A percentile compares a stretch with the other conserved stretches of the same genome.
phyloP scores from a whole-genome alignment of 2,113 vertebrate species.

The Megalops atlanticus region DNA sequence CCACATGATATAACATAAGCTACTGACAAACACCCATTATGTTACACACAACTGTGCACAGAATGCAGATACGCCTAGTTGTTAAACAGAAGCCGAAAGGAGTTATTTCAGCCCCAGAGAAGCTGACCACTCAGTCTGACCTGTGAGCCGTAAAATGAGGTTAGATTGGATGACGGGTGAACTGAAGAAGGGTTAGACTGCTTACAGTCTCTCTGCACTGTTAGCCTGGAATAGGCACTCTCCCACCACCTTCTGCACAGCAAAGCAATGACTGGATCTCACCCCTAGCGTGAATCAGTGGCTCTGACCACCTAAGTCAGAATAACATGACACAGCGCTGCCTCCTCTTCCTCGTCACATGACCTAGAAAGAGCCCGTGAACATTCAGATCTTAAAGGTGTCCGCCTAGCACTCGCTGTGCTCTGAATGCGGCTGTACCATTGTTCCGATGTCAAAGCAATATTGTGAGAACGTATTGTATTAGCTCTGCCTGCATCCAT shows the following conservation, averaged over 20 bases:
- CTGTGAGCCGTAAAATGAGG: too few relatives aligned
- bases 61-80: too few relatives aligned
- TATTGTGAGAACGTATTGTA: neutral
- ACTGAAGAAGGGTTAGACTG: neutral
- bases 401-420: neutral
- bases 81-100: too few relatives aligned
- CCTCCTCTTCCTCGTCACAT: constrained; percentile 69
- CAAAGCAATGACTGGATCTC: constrained; percentile 50
- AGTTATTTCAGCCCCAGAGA: too few relatives aligned
- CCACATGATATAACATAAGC: too few relatives aligned
- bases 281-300: constrained; percentile 54
- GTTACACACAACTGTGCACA: too few relatives aligned
- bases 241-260: too few relatives aligned
- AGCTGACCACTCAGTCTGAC: too few relatives aligned
- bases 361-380: constrained; percentile 76
- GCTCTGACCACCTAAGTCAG: constrained; percentile 63
- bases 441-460: neutral
- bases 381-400: constrained; percentile 38
- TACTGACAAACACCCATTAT: too few relatives aligned
- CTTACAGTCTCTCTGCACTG: neutral
- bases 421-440: too few relatives aligned
- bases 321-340: constrained; percentile 64
- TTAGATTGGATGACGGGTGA: neutral
- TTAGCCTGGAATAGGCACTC: too few relatives aligned
- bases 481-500: neutral